Evolutionary conservation across 2,797 vertebrate genomes (phyloP).

Genomic region (Linurgus olivaceus): DNA sequence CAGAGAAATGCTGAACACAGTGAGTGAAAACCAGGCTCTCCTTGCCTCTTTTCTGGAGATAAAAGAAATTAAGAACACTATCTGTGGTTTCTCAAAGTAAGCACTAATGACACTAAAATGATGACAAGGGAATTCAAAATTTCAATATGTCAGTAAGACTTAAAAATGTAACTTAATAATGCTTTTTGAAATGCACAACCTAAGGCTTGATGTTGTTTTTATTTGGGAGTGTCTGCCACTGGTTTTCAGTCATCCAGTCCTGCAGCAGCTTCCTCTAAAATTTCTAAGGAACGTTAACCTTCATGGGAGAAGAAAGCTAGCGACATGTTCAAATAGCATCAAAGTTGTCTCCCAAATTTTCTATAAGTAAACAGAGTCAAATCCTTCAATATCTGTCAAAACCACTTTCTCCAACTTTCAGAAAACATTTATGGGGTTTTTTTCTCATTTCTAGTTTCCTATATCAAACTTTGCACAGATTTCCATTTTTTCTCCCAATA

Average conservation of each 20-base stretch:
- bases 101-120: background rate
- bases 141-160: background rate
- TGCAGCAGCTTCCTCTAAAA: background rate
- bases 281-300: background rate
- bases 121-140: background rate
- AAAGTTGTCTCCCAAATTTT: background rate
- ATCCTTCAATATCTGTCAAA: background rate
- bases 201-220: background rate
- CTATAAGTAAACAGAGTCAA: background rate
- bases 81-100: background rate
- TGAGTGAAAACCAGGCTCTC: background rate
- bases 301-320: background rate
- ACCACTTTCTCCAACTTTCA: background rate
- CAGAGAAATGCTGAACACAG: background rate
- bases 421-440: background rate
- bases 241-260: background rate
- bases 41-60: background rate
- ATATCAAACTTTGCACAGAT: background rate
- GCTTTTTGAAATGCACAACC: background rate
- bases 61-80: background rate
- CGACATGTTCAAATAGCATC: background rate
- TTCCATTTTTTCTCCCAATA: background rate
- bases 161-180: background rate
- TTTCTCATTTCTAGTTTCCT: background rate
- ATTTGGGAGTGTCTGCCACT: background rate